These are phyloP conservation scores for Sarcophaga subvicina DNA, from an alignment of 2,888 invertebrate species.

Conservation along the genomic window DNA sequence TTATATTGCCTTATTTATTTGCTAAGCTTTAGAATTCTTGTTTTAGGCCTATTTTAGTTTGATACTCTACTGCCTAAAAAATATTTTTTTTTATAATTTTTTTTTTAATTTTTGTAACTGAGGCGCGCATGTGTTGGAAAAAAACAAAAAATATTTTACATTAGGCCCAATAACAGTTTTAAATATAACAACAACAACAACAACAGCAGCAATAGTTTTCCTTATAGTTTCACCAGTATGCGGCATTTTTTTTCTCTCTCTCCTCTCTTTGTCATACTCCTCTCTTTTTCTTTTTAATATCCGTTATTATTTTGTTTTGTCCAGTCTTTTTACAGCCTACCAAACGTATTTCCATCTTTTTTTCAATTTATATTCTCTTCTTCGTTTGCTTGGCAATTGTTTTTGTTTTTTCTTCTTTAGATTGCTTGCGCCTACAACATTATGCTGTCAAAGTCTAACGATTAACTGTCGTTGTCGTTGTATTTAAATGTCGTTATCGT, in stretches of 20 bases:
- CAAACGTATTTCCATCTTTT: slow-evolving; percentile 26
- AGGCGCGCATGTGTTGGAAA: slow-evolving; percentile 43
- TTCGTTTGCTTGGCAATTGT: not conserved
- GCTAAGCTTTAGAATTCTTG: not conserved
- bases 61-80: slow-evolving; percentile 43
- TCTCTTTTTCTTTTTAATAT: slow-evolving; percentile 20
- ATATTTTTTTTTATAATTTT: not conserved
- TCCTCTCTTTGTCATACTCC: not conserved
- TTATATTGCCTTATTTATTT: too few species aligned
- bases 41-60: slow-evolving; percentile 58
- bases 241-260: slow-evolving; percentile 60
- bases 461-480: slow-evolving; percentile 68
- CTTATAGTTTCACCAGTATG: slow-evolving; percentile 43
- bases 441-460: slow-evolving; percentile 69
- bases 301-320: slow-evolving; percentile 51
- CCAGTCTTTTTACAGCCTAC: slow-evolving; percentile 61
- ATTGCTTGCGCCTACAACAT: slow-evolving; percentile 67
- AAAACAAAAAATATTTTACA: slow-evolving; percentile 29
- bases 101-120: not conserved
- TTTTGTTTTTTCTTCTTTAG: not conserved
- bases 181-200: not conserved
- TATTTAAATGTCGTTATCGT: slow-evolving; percentile 50
- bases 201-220: not conserved
- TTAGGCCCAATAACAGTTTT: slow-evolving; percentile 33
- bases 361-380: slow-evolving; percentile 11